Evolutionary conservation across 1,140 invertebrate genomes (phyloP), one percentile per base, ranked within the genome.

Genomic region (Oreohelix idahoensis): DNA sequence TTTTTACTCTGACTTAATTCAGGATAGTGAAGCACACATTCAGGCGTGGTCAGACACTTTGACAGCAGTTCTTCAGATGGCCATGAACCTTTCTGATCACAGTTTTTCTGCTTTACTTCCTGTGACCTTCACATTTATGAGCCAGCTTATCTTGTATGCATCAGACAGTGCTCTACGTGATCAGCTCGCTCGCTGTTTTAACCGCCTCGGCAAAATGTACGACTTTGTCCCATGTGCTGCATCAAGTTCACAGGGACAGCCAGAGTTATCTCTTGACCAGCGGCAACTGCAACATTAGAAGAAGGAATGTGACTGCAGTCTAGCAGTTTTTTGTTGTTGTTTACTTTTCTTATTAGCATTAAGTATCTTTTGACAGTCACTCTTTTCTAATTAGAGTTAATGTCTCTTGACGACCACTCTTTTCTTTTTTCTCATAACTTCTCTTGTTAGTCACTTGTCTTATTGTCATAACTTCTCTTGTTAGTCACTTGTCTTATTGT

Each of bases 31-130:
- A 87, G 95, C 95, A 2, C 94, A 94, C 70, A 89, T 94, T 17
- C 93, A 94, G 84, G 94, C 95, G 8, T 95, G 95, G 94, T 94
- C 94, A 1, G 95, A 96, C 87, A 94, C 94, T 89, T 91, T 95
- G 42, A 93, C 93, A 74, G 94, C 94, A 0, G 90, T 94, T 15
- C 92, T 96, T 77, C 94, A 95, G 74, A 92, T 95, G n/a, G 91
- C 94, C 42, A 93, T 93, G 53, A 93, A 94, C 79, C 89, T 94
- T 35, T 90, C 94, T 86, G 94, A 95, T 85, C 89, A 92, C 20
- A 92, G 94, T 82, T 94, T 95, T 89, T 91, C 93, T 69, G 93
- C 94, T 45, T 92, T 95, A 51, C 93, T 95, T 86, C 95, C 95
- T 35, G 93, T 94, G 32, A 92, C 95, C 49, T 95, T 95, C 81